Evolutionary conservation across 2,888 invertebrate genomes (phyloP).

Genomic region (Spilosoma lubricipeda): DNA sequence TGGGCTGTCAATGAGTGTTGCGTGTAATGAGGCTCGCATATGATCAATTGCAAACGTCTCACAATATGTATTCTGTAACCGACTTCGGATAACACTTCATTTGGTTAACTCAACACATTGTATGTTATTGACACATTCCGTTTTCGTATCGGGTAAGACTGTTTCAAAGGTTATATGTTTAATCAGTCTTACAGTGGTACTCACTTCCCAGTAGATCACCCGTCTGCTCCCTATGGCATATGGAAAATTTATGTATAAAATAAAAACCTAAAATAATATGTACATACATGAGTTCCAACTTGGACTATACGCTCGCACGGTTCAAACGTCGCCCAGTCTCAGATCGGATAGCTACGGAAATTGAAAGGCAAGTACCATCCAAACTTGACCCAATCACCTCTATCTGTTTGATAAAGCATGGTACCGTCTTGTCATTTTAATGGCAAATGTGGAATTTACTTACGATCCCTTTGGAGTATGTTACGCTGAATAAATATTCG

Average conservation of each 20-base stretch:
- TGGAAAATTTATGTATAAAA: not conserved
- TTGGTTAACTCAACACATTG: no score
- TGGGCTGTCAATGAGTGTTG: no score
- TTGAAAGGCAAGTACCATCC: slow-evolving; percentile 61
- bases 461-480: slow-evolving; percentile 4
- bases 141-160: no score
- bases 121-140: no score
- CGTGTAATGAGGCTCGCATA: no score
- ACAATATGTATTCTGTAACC: no score
- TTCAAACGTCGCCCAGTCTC: slow-evolving; percentile 28
- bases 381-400: slow-evolving; percentile 56
- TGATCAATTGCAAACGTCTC: no score
- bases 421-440: slow-evolving; percentile 24
- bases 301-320: slow-evolving; percentile 20
- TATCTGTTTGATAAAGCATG: slow-evolving; percentile 34
- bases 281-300: not conserved
- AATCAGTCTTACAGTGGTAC: no score
- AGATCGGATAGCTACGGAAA: slow-evolving; percentile 57
- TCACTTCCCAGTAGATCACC: no score
- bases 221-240: not conserved
- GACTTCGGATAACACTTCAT: no score
- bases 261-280: not conserved
- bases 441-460: slow-evolving; percentile 19
- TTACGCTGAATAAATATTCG: slow-evolving; percentile 1
- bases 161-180: no score